Evolutionary conservation across 2,888 invertebrate species (phyloP).

Genomic region (Sthenelais limicola): DNA sequence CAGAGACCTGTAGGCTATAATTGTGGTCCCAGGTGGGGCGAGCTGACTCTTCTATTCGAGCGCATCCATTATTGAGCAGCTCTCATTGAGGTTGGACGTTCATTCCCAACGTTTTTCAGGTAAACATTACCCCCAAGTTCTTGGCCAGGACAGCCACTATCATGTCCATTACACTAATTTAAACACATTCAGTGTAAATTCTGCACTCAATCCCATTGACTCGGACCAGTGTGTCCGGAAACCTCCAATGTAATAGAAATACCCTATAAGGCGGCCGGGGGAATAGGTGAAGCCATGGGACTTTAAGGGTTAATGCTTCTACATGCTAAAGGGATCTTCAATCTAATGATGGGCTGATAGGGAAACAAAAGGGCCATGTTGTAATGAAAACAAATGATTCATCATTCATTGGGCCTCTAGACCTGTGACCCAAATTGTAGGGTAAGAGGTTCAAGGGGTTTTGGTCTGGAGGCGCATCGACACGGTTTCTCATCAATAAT

Average conservation of each 20-base stretch:
- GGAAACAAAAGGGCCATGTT: slow-evolving; percentile 26
- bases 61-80: slow-evolving; percentile 33
- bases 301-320: slow-evolving; percentile 14
- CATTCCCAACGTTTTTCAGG: slow-evolving; percentile 17
- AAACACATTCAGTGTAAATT: too few relatives aligned
- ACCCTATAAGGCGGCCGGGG: too few relatives aligned
- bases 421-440: too few relatives aligned
- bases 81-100: slow-evolving; percentile 10
- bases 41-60: slow-evolving; percentile 31
- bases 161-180: too few relatives aligned
- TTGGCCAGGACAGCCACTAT: too few relatives aligned
- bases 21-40: slow-evolving; percentile 35
- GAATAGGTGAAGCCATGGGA: slow-evolving; percentile 6
- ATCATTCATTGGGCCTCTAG: not conserved
- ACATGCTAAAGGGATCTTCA: slow-evolving; percentile 8
- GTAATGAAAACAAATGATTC: slow-evolving; percentile 37
- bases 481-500: slow-evolving; percentile 26
- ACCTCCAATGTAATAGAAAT: too few relatives aligned
- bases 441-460: not conserved
- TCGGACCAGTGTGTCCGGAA: too few relatives aligned
- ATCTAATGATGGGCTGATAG: slow-evolving; percentile 28
- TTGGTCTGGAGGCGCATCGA: slow-evolving; percentile 24
- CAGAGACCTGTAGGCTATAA: slow-evolving; percentile 12
- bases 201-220: too few relatives aligned
- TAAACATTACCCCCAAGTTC: slow-evolving; percentile 6